These are phyloP conservation scores for Neosilurus hyrtlii DNA, from an alignment of 2,797 vertebrate species.

Conservation along the genomic window DNA sequence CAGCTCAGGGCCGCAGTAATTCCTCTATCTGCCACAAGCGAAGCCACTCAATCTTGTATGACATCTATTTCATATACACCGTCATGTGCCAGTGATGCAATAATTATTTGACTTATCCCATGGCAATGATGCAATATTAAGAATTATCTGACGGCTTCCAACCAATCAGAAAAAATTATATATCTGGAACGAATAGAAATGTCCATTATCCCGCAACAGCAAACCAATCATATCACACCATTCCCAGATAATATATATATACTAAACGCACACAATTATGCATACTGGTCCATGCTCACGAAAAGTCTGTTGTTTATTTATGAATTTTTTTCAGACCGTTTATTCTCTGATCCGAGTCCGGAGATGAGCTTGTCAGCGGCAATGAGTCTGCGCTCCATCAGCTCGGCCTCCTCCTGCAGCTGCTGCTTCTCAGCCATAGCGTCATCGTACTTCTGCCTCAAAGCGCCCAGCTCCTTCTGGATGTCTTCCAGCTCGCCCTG, in stretches of 20 bases:
- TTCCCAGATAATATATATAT: too few relatives aligned
- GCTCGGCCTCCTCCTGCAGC: constrained; percentile 87
- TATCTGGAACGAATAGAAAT: too few relatives aligned
- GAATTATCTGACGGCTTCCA: neutral
- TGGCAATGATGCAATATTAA: too few relatives aligned
- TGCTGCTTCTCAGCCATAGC: constrained; percentile 83
- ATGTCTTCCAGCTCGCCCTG: constrained; percentile 80
- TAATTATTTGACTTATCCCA: too few relatives aligned
- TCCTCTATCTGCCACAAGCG: too few relatives aligned
- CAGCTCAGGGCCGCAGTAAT: too few relatives aligned
- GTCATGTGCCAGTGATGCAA: neutral
- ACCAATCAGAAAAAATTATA: neutral
- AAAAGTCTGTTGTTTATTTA: neutral
- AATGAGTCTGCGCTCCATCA: constrained; percentile 89
- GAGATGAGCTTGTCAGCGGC: constrained; percentile 95
- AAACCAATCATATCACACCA: too few relatives aligned
- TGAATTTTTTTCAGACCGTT: constrained; percentile 73
- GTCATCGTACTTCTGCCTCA: constrained; percentile 81
- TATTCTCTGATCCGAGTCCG: constrained; percentile 89
- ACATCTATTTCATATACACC: too few relatives aligned
- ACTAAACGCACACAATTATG: too few relatives aligned
- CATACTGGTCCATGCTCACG: neutral
- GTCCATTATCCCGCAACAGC: too few relatives aligned
- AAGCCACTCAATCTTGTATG: too few relatives aligned
- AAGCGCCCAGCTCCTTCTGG: constrained; percentile 80